Conservation (phyloP, 2,797 vertebrate genomes). For the Tragopan temminckii region DNA sequence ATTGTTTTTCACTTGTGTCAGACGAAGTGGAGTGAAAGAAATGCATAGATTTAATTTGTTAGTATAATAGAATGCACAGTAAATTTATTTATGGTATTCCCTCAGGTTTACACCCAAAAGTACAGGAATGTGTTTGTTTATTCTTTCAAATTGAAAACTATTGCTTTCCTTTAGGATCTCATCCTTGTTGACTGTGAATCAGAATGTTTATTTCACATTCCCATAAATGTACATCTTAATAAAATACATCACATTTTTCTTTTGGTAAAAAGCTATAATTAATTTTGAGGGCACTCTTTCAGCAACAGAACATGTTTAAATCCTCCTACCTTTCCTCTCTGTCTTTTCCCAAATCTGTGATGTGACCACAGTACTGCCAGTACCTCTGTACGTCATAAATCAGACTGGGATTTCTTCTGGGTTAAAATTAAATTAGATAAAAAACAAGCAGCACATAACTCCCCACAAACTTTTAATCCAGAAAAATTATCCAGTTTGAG, state of each 20-base stretch:
- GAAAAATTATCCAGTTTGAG: not conserved
- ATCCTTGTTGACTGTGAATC: slow-evolving; percentile 7
- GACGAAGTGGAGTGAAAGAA: not conserved
- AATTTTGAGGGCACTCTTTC: not conserved
- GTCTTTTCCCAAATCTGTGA: not conserved
- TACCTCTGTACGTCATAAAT: not conserved
- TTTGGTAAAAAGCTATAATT: not conserved
- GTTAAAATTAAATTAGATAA: not conserved
- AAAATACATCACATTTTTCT: not conserved
- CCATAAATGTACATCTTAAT: not conserved
- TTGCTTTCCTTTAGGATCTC: slow-evolving; percentile 68
- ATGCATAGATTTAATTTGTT: slow-evolving; percentile 10
- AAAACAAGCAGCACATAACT: not conserved
- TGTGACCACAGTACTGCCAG: accelerated
- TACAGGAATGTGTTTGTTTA: slow-evolving; percentile 13
- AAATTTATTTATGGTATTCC: slow-evolving; percentile 36
- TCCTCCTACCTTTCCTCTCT: not conserved
- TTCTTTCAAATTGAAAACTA: slow-evolving; percentile 50
- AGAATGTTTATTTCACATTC: slow-evolving; percentile 22
- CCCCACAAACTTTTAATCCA: not conserved
- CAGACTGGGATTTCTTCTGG: not conserved
- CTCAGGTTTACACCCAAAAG: slow-evolving; percentile 28
- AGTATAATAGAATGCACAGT: slow-evolving; percentile 31
- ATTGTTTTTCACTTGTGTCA: not conserved
- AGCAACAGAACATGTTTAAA: not conserved